Conservation (phyloP, 2,888 invertebrate genomes). For the Drosophila kuntzei region DNA sequence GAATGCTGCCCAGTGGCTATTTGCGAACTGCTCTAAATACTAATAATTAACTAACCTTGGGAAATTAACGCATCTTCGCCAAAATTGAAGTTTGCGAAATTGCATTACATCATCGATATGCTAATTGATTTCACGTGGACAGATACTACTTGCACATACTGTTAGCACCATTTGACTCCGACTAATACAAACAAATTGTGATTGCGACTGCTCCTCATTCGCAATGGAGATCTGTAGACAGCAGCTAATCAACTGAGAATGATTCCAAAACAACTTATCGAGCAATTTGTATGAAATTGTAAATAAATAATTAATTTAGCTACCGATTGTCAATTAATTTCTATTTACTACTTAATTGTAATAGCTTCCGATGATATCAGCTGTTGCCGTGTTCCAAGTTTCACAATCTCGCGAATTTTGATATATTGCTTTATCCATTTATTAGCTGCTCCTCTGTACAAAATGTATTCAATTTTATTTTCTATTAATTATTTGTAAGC, state of each 20-base stretch:
- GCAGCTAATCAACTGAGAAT: slow-evolving; percentile 12
- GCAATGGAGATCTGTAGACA: slow-evolving; percentile 7
- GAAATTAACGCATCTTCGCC: slow-evolving; percentile 70
- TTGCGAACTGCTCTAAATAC: slow-evolving; percentile 58
- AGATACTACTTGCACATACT: slow-evolving; percentile 10
- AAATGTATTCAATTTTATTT: background rate
- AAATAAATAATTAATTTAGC: slow-evolving; percentile 8
- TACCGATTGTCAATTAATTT: slow-evolving; percentile 8
- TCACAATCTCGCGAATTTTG: background rate
- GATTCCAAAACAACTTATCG: background rate
- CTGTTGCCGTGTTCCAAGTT: background rate
- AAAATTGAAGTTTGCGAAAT: slow-evolving; percentile 67
- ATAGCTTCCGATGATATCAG: background rate
- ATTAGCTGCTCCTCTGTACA: background rate
- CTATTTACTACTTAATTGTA: background rate
- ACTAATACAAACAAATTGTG: slow-evolving; percentile 38
- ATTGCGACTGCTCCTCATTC: slow-evolving; percentile 5
- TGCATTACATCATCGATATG: slow-evolving; percentile 71
- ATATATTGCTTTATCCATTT: background rate
- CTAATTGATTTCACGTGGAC: slow-evolving; percentile 79
- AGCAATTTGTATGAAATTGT: slow-evolving; percentile 6
- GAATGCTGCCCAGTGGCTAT: slow-evolving; percentile 28
- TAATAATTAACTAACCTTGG: slow-evolving; percentile 60
- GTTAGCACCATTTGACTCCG: slow-evolving; percentile 58
- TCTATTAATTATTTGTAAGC: background rate